Base-by-base conservation (phyloP, 2,113 vertebrate species). In the Lathamus discolor region DNA sequence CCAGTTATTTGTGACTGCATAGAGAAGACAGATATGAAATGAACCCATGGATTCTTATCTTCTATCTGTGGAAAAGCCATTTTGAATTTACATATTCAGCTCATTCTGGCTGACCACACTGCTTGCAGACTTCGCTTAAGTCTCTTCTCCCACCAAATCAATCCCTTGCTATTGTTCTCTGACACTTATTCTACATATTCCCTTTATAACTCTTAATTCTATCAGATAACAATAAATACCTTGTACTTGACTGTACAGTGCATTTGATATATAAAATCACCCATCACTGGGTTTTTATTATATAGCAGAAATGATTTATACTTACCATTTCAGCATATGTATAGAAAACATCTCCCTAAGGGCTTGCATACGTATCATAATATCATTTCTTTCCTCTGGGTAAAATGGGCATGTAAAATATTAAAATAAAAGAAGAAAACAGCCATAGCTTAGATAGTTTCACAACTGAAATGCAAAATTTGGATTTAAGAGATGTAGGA, bases 71-170 rank as follows among this genome's bases (percentile, higher is more conserved):
- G 18, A 68, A 90, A 85, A 75, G 31, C 10, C 22, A 49, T 67
- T 83, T 66, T 67, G 51, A 46, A 81, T 27, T 62, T 41, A 31
- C 3, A 23, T 64, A 28, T 7, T 37, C 43, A 39, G 24, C 22
- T 63, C 9, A 33, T 13, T 73, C 28, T 55, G 39, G 49, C 10
- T 68, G 86, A 28, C 24, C 52, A 44, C 22, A 33, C 27, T 64
- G 41, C 33, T 52, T 62, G 25, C 20, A 83, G n/a, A 59, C 24
- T 72, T 85, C 0, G 0, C 2, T 0, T 8, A 55, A 35, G 3
- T 68, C n/a, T 75, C 4, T 54, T 54, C 22, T 48, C 8, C 18
- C 17, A 22, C 17, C 2, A 2, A 9, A 19, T 62, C 49, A 67
- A 33, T n/a, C 33, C 43, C 33, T 46, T 66, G 8, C 6, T 82